Conservation (phyloP, 2,888 invertebrate genomes). For the Sarcophaga caerulescens region DNA sequence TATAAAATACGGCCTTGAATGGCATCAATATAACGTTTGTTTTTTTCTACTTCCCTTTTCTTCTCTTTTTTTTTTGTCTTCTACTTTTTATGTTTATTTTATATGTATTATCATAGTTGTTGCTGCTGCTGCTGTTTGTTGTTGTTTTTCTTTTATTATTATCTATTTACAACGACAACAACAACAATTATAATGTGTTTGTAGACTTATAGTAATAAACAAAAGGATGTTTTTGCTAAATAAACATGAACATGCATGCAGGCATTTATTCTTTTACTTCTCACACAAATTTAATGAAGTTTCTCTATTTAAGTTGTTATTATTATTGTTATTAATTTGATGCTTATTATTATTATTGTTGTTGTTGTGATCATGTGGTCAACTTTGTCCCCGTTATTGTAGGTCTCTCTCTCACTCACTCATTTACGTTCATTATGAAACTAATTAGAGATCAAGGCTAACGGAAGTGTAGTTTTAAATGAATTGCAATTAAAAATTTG, state of each 20-base stretch:
- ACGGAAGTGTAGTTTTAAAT: slow-evolving; percentile 73
- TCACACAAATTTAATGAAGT: slow-evolving; percentile 61
- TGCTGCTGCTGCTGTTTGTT: neutral
- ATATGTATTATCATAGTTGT: neutral
- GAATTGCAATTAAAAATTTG: slow-evolving; percentile 49
- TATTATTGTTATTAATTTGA: neutral
- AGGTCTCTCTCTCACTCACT: neutral
- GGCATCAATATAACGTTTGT: slow-evolving; percentile 70
- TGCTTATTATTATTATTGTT: slow-evolving; percentile 5
- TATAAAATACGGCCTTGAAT: slow-evolving; percentile 73
- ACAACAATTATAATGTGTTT: slow-evolving; percentile 7
- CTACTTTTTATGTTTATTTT: too few relatives aligned
- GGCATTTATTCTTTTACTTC: slow-evolving; percentile 40
- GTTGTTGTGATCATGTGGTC: neutral
- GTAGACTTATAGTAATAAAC: slow-evolving; percentile 18
- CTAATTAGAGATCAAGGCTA: slow-evolving; percentile 78
- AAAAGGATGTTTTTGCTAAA: slow-evolving; percentile 54
- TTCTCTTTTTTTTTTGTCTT: neutral
- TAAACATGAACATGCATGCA: slow-evolving; percentile 39
- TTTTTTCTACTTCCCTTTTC: too few relatives aligned
- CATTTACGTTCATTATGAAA: slow-evolving; percentile 22
- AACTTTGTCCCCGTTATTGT: neutral
- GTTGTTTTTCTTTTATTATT: slow-evolving; percentile 29
- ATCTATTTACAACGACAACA: slow-evolving; percentile 55
- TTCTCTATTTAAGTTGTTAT: slow-evolving; percentile 36